Evolutionary conservation across 2,113 vertebrate species (phyloP).

Genomic region (Pomatostomus ruficeps): DNA sequence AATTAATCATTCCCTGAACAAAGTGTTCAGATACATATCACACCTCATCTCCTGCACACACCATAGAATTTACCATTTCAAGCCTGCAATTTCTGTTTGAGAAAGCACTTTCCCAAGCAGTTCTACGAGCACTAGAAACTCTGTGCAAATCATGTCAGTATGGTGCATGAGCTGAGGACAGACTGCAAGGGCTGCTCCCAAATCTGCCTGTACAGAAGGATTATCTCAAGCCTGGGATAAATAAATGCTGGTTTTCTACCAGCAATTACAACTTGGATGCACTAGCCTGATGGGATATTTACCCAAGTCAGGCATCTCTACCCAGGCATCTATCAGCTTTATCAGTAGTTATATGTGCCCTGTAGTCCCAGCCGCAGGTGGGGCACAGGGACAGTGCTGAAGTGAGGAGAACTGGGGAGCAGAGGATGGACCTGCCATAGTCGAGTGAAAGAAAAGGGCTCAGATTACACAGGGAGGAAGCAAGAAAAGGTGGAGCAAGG

Average conservation of each 20-base stretch:
- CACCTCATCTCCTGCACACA: background rate
- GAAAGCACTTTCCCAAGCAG: background rate
- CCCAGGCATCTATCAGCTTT: background rate
- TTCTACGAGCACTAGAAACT: background rate
- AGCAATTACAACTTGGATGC: background rate
- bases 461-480: background rate
- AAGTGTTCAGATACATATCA: slow-evolving; percentile 30
- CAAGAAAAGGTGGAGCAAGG: background rate
- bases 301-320: background rate
- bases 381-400: background rate
- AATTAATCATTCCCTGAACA: slow-evolving; percentile 38
- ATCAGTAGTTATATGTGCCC: background rate
- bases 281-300: background rate
- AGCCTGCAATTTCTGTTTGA: background rate
- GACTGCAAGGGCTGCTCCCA: background rate
- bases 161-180: background rate
- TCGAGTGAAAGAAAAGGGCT: accelerated
- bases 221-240: background rate
- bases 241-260: background rate
- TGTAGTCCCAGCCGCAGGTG: background rate
- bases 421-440: background rate
- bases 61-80: slow-evolving; percentile 1
- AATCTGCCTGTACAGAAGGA: background rate
- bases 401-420: background rate
- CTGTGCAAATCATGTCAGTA: background rate